Base-by-base conservation (phyloP, 2,113 vertebrate species). In the Thomomys bottae region DNA sequence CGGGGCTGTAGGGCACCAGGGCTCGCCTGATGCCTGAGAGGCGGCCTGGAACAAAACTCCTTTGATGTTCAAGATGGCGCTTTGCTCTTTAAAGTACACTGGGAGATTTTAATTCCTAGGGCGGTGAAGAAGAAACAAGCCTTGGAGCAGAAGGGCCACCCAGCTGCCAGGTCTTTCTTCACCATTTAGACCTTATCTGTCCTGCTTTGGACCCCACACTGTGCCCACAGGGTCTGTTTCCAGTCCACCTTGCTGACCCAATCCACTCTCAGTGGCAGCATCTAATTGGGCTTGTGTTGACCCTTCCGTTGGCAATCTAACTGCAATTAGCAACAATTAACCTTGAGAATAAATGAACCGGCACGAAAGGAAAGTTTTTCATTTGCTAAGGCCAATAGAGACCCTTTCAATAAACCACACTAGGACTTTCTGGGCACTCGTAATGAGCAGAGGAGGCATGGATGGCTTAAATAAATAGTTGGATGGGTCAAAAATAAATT, bases 251-350 rank as follows among this genome's bases (percentile, higher is more conserved):
- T 0, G 0, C 63, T 0, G 4, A 75, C 63, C 77, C 84, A 5
- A 0, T 6, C 57, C 28, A 4, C 84, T 26, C 49, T 14, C 5
- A 2, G 45, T 5, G 84, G 84, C 23, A 15, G 49, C 21, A 6
- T 67, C n/a, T 32, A 32, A 63, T 0, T 34, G 82, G 73, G 49
- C 72, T 66, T 4, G 49, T 12, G 87, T 1, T 4, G 75, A 67
- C 61, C n/a, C 76, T 42, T 42, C 15, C 17, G 30, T 20, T 24
- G 59, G 70, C 90, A 38, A 57, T 23, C 30, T 24, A 2, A 2
- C 26, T 24, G 64, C 82, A 77, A 85, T 94, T 84, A 94, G 83
- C 85, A 42, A 45, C 90, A 66, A 76, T 91, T 86, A 90, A 78
- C 94, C 88, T 80, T n/a, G 57, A 85, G 71, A 54, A 76, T 54